Conservation (phyloP, 2,113 vertebrate genomes). For the Elaphurus davidianus region DNA sequence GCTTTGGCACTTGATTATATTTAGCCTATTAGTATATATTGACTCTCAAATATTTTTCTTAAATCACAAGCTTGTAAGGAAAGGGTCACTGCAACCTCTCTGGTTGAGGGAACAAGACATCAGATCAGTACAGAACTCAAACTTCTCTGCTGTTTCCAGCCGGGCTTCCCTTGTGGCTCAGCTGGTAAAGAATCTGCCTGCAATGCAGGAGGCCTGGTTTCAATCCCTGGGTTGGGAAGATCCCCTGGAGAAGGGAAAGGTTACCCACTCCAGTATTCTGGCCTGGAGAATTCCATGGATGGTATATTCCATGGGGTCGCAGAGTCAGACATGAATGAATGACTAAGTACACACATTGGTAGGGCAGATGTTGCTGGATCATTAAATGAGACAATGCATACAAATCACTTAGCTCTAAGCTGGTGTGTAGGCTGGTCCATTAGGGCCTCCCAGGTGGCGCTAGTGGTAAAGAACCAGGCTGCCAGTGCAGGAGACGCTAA, state of each 20-base stretch:
- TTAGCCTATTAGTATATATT: background rate
- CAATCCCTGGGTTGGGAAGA: background rate
- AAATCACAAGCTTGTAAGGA: background rate
- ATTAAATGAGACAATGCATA: background rate
- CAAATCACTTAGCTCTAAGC: background rate
- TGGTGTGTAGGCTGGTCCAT: background rate
- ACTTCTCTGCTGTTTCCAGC: background rate
- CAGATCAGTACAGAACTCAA: background rate
- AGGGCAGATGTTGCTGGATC: background rate
- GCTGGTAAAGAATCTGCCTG: background rate
- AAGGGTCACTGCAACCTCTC: background rate
- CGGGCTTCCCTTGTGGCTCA: rapidly evolving
- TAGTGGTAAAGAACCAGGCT: background rate
- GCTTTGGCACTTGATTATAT: background rate
- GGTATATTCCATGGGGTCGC: background rate
- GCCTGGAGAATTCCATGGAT: background rate
- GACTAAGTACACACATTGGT: background rate
- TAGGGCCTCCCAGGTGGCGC: background rate
- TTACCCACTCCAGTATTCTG: background rate
- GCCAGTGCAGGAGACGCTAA: background rate
- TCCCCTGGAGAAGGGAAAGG: background rate
- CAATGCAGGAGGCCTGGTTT: background rate
- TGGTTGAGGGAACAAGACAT: background rate
- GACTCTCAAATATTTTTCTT: background rate
- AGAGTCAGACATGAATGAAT: background rate